Conservation (phyloP, 2,113 vertebrate species). For the Telmatochromis sp. region DNA sequence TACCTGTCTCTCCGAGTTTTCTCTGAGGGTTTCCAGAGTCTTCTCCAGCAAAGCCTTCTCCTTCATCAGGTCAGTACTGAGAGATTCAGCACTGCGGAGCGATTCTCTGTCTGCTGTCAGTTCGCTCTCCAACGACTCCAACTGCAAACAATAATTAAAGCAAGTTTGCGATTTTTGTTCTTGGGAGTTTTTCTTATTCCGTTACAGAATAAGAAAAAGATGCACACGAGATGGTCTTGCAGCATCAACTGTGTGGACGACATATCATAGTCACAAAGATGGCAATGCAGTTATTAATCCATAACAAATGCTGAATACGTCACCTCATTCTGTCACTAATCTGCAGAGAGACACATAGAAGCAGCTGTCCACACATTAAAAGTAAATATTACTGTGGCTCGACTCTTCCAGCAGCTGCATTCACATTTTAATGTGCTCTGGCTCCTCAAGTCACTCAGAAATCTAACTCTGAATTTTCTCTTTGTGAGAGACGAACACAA, state of each 20-base stretch:
- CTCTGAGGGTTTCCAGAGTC: conserved; percentile 84
- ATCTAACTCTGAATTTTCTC: not conserved
- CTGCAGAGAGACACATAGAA: not conserved
- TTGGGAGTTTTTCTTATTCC: not conserved
- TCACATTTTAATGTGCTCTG: conserved; percentile 19
- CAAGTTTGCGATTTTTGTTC: not conserved
- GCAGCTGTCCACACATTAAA: not conserved
- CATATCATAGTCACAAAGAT: not conserved
- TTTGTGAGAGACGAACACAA: conserved; percentile 38
- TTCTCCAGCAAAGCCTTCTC: conserved; percentile 95
- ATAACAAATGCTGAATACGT: not conserved
- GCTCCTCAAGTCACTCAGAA: not conserved
- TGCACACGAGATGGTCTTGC: not conserved
- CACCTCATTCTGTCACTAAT: not conserved
- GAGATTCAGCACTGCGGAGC: conserved; percentile 81
- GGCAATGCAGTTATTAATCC: not conserved
- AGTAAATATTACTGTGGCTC: not conserved
- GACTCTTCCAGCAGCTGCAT: not conserved
- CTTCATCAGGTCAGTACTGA: conserved; percentile 92
- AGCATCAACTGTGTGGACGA: not conserved
- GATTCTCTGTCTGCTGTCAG: conserved; percentile 81
- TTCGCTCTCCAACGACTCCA: conserved; percentile 84
- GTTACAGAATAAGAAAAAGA: not conserved
- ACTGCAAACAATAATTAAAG: conserved; percentile 56
- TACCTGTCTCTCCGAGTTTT: conserved; percentile 96